Conservation (phyloP, 2,888 invertebrate species). For the Melitaea athalia region DNA sequence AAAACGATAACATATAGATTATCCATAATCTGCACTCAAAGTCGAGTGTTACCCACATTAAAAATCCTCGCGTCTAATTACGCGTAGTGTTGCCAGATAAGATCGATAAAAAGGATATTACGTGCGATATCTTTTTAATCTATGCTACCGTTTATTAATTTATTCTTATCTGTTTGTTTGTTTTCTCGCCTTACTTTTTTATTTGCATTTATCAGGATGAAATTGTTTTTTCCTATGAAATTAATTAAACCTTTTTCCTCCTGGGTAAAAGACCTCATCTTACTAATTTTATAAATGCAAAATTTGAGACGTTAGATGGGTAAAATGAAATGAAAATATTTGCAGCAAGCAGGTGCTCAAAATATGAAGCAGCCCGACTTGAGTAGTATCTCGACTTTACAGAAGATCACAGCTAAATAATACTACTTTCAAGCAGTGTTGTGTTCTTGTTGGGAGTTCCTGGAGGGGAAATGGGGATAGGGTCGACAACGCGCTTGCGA, state of each 20-base stretch:
- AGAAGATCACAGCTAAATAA: too few relatives aligned
- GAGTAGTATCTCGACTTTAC: too few relatives aligned
- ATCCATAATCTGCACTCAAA: slow-evolving; percentile 19
- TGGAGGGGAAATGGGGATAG: too few relatives aligned
- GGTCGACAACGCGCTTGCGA: too few relatives aligned
- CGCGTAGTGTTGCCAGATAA: slow-evolving; percentile 68
- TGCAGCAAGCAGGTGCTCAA: too few relatives aligned
- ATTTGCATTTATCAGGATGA: not conserved
- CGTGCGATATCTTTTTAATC: slow-evolving; percentile 34
- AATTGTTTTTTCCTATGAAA: slow-evolving; percentile 8
- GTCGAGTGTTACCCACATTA: slow-evolving; percentile 42
- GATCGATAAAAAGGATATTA: slow-evolving; percentile 47
- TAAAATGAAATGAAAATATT: too few relatives aligned
- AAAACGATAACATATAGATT: not conserved
- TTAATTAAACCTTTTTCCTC: slow-evolving; percentile 23
- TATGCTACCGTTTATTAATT: slow-evolving; percentile 45
- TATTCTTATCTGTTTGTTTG: slow-evolving; percentile 34
- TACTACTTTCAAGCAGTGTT: too few relatives aligned
- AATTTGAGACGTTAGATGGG: too few relatives aligned
- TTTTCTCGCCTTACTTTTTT: not conserved
- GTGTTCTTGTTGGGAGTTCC: too few relatives aligned
- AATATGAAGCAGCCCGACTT: too few relatives aligned
- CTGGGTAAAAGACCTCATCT: too few relatives aligned
- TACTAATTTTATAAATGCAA: too few relatives aligned
- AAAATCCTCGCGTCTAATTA: slow-evolving; percentile 67